Base-by-base conservation (phyloP, 2,888 invertebrate genomes). In the Pristionchus exspectatus region DNA sequence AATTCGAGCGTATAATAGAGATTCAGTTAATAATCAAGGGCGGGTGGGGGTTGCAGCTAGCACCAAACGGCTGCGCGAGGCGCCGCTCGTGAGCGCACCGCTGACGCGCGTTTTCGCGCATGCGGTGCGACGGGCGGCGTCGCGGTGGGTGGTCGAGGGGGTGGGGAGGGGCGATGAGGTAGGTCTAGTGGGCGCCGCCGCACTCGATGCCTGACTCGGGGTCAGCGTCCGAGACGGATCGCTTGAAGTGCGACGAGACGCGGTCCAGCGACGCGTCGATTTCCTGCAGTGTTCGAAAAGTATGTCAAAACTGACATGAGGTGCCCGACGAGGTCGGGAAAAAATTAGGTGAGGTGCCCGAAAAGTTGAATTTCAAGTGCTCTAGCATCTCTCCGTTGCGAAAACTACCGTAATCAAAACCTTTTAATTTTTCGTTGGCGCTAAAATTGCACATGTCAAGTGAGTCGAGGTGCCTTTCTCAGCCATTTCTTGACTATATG, bases 191-290 rank as follows among this genome's bases (percentile, higher is more conserved):
- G 24, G 72, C 72, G 72, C 74, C 50, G 44, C n/a, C 18, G 66
- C 87, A 54, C n/a, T 87, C 87, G 9, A 87, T 33, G 12, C 87
- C 87, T 2, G 66, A 66, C 66, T 87, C 87, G 44, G 33, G 87
- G 27, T 87, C 87, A 3, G 87, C 91, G 66, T 91, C 89, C 18
- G 91, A 91, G 38, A 92, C 69, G 54, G 90, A 90, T 56, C 92
- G 90, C 74, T 92, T 92, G 38, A 93, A 66, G 18, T 91, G 91
- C 27, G 90, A 90, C 0, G 90, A 91, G 14, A 93, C 91, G 12
- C 93, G 90, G 54, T 92, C 91, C 0, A 92, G 90, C n/a, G 92
- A 91, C 21, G 77, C 89, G 87, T 93, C 93, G 30, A 93, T 93
- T 56, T 93, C 93, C 44, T 50, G 44, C 44, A 50, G 90, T n/a